A percentile compares a stretch with the other conserved stretches of the same genome.
Evolutionary conservation across 2,888 invertebrate species (phyloP).

Genomic region (Ichneumoninae sp.): DNA sequence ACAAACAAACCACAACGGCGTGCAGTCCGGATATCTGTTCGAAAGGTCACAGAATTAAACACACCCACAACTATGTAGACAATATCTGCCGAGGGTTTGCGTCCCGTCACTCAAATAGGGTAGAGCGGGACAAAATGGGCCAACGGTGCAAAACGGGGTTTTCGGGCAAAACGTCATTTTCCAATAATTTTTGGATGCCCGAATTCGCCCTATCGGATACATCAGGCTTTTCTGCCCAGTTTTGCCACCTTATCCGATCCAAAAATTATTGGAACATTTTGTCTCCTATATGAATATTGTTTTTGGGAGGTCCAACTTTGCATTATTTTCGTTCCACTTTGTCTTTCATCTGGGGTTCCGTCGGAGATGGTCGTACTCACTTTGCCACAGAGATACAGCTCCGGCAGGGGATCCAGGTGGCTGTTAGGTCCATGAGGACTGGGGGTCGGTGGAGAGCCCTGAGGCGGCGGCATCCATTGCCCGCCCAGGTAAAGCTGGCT

Average conservation of each 20-base stretch:
- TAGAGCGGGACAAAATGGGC: no score
- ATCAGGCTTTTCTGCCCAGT: no score
- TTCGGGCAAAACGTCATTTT: no score
- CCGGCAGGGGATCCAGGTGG: conserved; percentile 86
- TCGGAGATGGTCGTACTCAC: conserved; percentile 82
- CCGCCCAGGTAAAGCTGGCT: conserved; percentile 89
- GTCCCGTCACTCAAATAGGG: background rate
- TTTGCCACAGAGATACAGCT: conserved; percentile 91
- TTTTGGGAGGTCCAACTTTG: background rate
- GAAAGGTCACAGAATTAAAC: conserved; percentile 16
- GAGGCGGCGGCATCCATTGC: conserved; percentile 87
- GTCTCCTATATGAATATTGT: background rate
- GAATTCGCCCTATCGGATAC: no score
- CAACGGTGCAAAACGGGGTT: no score
- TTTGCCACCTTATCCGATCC: no score
- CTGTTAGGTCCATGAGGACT: conserved; percentile 87
- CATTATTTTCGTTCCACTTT: conserved; percentile 47
- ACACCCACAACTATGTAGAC: conserved; percentile 2
- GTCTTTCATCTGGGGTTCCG: conserved; percentile 11
- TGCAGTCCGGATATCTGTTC: conserved; percentile 90
- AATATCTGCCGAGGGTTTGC: background rate
- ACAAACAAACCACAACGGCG: conserved; percentile 90
- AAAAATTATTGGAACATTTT: no score
- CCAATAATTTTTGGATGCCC: no score
- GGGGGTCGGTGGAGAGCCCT: conserved; percentile 87